Percentiles rank a stretch among this genome's conserved stretches.
These are phyloP conservation scores for Chrysopa pallens DNA, from an alignment of 1,140 invertebrate species.

Conservation along the genomic window DNA sequence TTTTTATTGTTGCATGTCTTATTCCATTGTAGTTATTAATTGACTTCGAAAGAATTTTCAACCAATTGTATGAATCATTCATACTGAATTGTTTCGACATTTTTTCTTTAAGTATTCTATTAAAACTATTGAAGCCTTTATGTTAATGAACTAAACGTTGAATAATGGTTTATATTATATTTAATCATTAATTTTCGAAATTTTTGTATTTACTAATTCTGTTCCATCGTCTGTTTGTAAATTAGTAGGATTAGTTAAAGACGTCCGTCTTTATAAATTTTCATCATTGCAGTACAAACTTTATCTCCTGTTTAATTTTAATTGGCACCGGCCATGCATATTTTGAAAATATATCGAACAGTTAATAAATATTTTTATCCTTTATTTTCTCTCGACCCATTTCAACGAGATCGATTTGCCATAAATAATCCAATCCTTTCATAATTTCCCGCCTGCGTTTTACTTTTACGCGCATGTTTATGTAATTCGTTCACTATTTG, in stretches of 20 bases:
- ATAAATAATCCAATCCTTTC: constrained; percentile 19
- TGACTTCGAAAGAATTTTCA: constrained; percentile 15
- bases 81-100: constrained; percentile 21
- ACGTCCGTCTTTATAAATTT: not conserved
- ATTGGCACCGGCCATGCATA: constrained; percentile 23
- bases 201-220: constrained; percentile 16
- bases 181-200: constrained; percentile 14
- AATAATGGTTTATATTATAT: constrained; percentile 19
- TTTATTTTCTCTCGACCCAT: constrained; percentile 20
- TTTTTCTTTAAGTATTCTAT: constrained; percentile 19
- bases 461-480: constrained; percentile 14
- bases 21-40: constrained; percentile 20
- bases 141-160: constrained; percentile 14
- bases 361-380: constrained; percentile 23
- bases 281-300: constrained; percentile 10
- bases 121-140: constrained; percentile 21
- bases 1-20: constrained; percentile 18
- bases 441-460: constrained; percentile 14
- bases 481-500: constrained; percentile 15
- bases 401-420: constrained; percentile 21
- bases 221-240: constrained; percentile 18
- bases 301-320: constrained; percentile 21
- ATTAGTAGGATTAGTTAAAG: constrained; percentile 8
- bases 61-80: constrained; percentile 14
- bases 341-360: constrained; percentile 26